Percentiles rank a stretch among this genome's conserved stretches.
Evolutionary conservation across 2,888 invertebrate genomes (phyloP).

Genomic region (Drosophila yooni): DNA sequence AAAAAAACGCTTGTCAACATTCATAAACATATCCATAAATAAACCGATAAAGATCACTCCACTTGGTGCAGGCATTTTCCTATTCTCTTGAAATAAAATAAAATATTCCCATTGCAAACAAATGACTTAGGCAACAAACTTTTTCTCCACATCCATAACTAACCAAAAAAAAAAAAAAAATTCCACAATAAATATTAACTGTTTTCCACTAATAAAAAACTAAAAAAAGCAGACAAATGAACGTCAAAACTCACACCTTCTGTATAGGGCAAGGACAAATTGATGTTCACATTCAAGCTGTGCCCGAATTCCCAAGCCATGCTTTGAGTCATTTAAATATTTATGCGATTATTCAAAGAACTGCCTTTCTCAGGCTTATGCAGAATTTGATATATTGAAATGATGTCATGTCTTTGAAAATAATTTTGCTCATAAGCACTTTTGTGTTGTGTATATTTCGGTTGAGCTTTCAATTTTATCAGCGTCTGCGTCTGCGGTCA

Average conservation of each 20-base stretch:
- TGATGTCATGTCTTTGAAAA: slow-evolving; percentile 68
- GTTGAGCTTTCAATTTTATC: slow-evolving; percentile 54
- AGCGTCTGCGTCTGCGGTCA: slow-evolving; percentile 44
- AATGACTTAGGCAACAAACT: slow-evolving; percentile 66
- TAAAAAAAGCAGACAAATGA: not conserved
- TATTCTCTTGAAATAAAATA: not conserved
- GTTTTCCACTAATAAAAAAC: slow-evolving; percentile 6
- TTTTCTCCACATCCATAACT: not conserved
- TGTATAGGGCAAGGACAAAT: slow-evolving; percentile 46
- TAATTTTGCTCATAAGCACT: slow-evolving; percentile 41
- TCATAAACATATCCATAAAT: not conserved
- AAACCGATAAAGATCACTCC: not conserved
- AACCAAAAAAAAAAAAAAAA: slow-evolving; percentile 1
- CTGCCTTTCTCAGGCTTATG: slow-evolving; percentile 48
- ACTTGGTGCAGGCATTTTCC: not conserved
- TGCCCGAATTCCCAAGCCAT: slow-evolving; percentile 28
- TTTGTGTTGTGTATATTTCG: slow-evolving; percentile 20
- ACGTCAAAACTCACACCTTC: slow-evolving; percentile 34
- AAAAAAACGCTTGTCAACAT: not conserved
- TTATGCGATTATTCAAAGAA: slow-evolving; percentile 50
- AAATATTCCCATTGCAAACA: slow-evolving; percentile 14
- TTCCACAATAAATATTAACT: slow-evolving; percentile 28
- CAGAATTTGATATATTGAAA: slow-evolving; percentile 52
- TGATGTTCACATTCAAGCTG: slow-evolving; percentile 14
- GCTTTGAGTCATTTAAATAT: slow-evolving; percentile 55